These are phyloP conservation scores for Julus scanicus DNA, from an alignment of 2,888 invertebrate genomes.

Conservation along the genomic window DNA sequence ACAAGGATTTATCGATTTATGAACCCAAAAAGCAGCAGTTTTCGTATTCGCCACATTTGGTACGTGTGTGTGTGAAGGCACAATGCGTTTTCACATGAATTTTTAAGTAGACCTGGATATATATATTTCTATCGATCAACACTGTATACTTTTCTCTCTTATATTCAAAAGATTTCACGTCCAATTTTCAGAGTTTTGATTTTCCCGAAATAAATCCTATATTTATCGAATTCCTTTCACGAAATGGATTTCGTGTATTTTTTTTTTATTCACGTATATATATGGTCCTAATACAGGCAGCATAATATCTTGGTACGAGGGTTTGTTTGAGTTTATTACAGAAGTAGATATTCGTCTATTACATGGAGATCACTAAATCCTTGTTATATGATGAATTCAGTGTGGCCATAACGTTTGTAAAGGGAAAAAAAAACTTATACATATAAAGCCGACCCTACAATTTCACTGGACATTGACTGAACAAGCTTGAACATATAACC, in stretches of 20 bases:
- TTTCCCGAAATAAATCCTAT: constrained; percentile 11
- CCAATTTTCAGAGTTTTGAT: constrained; percentile 34
- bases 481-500: neutral
- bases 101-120: constrained; percentile 12
- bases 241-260: constrained; percentile 32
- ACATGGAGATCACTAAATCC: constrained; percentile 29
- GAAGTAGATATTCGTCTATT: constrained; percentile 45
- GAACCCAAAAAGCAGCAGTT: constrained; percentile 29
- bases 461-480: neutral
- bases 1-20: constrained; percentile 13
- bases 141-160: neutral
- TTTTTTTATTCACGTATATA: neutral
- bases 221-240: constrained; percentile 43
- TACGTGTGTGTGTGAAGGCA: constrained; percentile 7
- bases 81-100: constrained; percentile 31
- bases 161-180: constrained; percentile 47
- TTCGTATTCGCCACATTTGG: constrained; percentile 31
- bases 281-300: neutral
- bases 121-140: constrained; percentile 40
- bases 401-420: neutral
- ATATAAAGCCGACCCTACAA: neutral
- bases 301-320: neutral
- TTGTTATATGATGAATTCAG: neutral
- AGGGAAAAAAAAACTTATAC: neutral
- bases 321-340: constrained; percentile 44